phyloP scores from a whole-genome alignment of 2,113 vertebrate species.

The Casuarius casuarius region DNA sequence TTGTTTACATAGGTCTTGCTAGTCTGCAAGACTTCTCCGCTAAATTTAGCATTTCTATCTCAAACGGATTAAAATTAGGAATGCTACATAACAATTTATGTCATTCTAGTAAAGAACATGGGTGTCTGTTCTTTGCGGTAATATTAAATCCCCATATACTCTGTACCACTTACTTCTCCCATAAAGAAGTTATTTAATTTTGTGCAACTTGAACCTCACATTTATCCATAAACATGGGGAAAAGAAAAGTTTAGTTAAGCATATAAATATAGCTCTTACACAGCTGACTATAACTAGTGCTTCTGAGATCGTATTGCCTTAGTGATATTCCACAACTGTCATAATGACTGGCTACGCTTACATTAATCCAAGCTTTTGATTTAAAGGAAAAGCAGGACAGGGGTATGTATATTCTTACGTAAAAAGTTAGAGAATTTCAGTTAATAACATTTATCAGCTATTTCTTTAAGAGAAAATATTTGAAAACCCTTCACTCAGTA shows the following conservation, averaged over 20 bases:
- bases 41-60: not conserved
- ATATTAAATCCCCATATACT: constrained; percentile 34
- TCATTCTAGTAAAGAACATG: not conserved
- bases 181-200: constrained; percentile 45
- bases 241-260: constrained; percentile 29
- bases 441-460: not conserved
- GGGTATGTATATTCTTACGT: not conserved
- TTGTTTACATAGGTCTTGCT: not conserved
- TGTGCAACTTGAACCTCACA: constrained; percentile 39
- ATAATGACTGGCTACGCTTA: not conserved
- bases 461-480: not conserved
- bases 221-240: not conserved
- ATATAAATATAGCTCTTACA: constrained; percentile 22
- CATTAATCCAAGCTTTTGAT: not conserved
- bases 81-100: not conserved
- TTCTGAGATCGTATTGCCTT: not conserved
- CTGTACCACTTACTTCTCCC: not conserved
- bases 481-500: not conserved
- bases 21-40: not conserved
- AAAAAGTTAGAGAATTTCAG: not conserved
- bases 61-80: not conserved
- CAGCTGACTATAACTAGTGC: constrained; percentile 5
- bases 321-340: not conserved
- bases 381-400: not conserved
- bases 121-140: not conserved